phyloP scores from a whole-genome alignment of 2,888 invertebrate species.

The Caenorhabditis sulstoni region DNA sequence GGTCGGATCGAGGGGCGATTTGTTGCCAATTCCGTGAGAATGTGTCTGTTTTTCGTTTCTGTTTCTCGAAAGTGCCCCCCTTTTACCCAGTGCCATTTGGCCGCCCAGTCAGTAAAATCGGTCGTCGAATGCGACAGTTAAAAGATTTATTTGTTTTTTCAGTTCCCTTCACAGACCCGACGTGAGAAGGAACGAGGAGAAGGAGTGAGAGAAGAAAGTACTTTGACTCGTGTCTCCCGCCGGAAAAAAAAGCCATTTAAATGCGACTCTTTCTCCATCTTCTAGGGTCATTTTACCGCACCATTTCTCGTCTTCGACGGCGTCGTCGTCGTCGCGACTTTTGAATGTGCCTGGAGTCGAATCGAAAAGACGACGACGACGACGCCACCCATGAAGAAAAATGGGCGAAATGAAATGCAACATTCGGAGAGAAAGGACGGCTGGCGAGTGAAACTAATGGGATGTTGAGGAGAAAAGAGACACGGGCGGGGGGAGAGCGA shows the following conservation, averaged over 20 bases:
- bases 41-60: conserved; percentile 14
- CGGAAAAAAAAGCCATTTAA: not conserved
- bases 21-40: not conserved
- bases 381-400: conserved; percentile 33
- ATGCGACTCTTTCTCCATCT: not conserved
- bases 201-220: not conserved
- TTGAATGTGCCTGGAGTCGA: not conserved
- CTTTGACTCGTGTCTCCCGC: not conserved
- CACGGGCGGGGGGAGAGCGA: not conserved
- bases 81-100: conserved; percentile 13
- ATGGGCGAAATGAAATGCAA: conserved; percentile 35
- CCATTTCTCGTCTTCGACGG: conserved; percentile 7
- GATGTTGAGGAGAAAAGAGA: not conserved
- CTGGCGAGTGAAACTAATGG: conserved; percentile 35
- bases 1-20: too few species aligned
- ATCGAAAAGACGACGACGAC: not conserved
- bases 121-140: conserved; percentile 46
- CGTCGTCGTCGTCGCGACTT: not conserved
- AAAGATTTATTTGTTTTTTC: conserved; percentile 54
- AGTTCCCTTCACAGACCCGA: conserved; percentile 8
- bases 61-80: conserved; percentile 3
- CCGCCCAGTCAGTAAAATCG: conserved; percentile 48
- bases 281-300: conserved; percentile 43
- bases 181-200: conserved; percentile 18
- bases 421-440: conserved; percentile 15